Conservation (phyloP, 2,888 invertebrate genomes). For the Drosophila mimica region DNA sequence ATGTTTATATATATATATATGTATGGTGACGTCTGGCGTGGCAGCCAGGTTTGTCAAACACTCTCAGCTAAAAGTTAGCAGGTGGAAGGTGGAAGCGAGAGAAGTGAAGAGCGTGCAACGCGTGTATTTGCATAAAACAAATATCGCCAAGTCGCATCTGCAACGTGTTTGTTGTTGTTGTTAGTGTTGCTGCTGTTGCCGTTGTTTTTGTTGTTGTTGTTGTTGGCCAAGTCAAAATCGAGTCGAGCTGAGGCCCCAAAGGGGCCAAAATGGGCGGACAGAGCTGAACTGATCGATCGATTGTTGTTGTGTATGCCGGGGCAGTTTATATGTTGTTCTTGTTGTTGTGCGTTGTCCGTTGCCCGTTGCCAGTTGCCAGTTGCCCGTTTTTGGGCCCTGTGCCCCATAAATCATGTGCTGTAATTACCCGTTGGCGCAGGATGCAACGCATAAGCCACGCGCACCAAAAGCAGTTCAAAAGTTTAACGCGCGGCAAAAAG, state of each 20-base stretch:
- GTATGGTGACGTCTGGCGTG: constrained; percentile 32
- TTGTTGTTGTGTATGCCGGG: constrained; percentile 50
- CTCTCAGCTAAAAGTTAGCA: constrained; percentile 17
- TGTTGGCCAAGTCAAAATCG: constrained; percentile 12
- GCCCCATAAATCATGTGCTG: constrained; percentile 84
- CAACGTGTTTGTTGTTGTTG: constrained; percentile 37
- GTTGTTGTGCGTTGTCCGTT: constrained; percentile 14
- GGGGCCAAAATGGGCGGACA: constrained; percentile 81
- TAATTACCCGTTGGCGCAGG: constrained; percentile 85
- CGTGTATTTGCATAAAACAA: constrained; percentile 74
- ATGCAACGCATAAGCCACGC: constrained; percentile 78
- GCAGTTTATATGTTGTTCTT: constrained; percentile 9
- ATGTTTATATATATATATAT: neutral
- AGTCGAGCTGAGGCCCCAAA: constrained; percentile 57
- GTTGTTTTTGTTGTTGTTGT: constrained; percentile 13
- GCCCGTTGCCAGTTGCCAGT: constrained; percentile 24
- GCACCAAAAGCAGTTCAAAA: constrained; percentile 69
- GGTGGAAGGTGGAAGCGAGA: neutral
- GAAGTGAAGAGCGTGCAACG: neutral
- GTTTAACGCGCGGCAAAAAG: constrained; percentile 59
- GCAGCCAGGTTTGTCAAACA: constrained; percentile 71
- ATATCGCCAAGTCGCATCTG: constrained; percentile 59
- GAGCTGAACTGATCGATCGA: constrained; percentile 83
- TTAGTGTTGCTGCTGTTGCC: constrained; percentile 16
- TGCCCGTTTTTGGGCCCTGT: constrained; percentile 37